A percentile compares a stretch with the other conserved stretches of the same genome.
These are phyloP conservation scores for Leptinotarsa lineolata DNA, from an alignment of 1,140 invertebrate species.

Conservation along the genomic window DNA sequence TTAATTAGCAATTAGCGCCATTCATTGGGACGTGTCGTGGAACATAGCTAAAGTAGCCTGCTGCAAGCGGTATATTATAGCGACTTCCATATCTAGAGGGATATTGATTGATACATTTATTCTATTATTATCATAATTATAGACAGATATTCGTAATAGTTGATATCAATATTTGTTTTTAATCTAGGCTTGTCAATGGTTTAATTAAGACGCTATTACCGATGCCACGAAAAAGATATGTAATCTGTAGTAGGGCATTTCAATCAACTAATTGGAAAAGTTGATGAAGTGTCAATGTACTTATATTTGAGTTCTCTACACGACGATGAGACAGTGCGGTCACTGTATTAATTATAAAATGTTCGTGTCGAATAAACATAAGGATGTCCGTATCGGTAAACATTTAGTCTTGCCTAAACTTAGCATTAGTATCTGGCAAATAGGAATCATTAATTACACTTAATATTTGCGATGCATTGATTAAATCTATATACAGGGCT, in stretches of 20 bases:
- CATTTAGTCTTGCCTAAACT: too few relatives aligned
- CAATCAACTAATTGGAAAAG: not conserved
- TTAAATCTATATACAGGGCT: too few relatives aligned
- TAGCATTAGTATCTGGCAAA: too few relatives aligned
- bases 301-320: not conserved
- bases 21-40: not conserved
- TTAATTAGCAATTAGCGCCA: not conserved
- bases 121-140: constrained; percentile 16
- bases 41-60: not conserved
- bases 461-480: too few relatives aligned
- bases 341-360: not conserved
- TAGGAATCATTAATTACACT: too few relatives aligned
- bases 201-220: constrained; percentile 14
- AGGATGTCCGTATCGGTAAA: not conserved
- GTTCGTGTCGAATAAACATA: not conserved
- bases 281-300: not conserved
- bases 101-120: constrained; percentile 13
- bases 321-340: not conserved
- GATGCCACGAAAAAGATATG: constrained; percentile 12
- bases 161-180: constrained; percentile 12
- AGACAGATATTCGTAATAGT: constrained; percentile 11
- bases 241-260: not conserved
- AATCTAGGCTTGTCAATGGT: constrained; percentile 11
- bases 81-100: not conserved
- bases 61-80: not conserved